Evolutionary conservation across 2,797 vertebrate species (phyloP).

Genomic region (Chiloscyllium punctatum): DNA sequence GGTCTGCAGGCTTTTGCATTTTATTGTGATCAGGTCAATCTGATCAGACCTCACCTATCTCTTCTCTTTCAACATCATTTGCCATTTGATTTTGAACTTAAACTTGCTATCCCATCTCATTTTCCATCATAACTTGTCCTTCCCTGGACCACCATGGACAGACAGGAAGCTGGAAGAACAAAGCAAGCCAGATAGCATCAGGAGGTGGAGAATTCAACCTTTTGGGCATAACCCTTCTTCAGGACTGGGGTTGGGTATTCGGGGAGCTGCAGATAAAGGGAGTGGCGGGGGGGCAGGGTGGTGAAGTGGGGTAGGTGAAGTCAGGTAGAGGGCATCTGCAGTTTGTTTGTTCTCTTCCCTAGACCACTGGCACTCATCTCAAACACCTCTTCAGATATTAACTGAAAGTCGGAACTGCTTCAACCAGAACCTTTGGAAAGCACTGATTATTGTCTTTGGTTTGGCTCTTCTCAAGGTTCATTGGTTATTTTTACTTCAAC

Average conservation of each 20-base stretch:
- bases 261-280: no score
- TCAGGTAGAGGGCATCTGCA: no score
- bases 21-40: not conserved
- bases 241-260: no score
- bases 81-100: not conserved
- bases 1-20: not conserved
- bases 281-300: no score
- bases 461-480: not conserved
- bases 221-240: no score
- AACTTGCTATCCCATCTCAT: not conserved
- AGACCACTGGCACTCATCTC: not conserved
- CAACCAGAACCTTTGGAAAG: not conserved
- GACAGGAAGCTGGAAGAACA: no score
- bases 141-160: no score
- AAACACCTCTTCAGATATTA: not conserved
- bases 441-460: not conserved
- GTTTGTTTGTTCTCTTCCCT: not conserved
- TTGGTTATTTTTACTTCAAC: not conserved
- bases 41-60: not conserved
- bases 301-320: no score
- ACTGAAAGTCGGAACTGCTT: not conserved
- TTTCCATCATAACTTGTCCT: not conserved
- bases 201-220: no score
- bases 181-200: no score
- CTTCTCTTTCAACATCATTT: not conserved